A percentile compares a stretch with the other conserved stretches of the same genome.
Conservation (phyloP, 2,888 invertebrate species). For the Perdita meconis region DNA sequence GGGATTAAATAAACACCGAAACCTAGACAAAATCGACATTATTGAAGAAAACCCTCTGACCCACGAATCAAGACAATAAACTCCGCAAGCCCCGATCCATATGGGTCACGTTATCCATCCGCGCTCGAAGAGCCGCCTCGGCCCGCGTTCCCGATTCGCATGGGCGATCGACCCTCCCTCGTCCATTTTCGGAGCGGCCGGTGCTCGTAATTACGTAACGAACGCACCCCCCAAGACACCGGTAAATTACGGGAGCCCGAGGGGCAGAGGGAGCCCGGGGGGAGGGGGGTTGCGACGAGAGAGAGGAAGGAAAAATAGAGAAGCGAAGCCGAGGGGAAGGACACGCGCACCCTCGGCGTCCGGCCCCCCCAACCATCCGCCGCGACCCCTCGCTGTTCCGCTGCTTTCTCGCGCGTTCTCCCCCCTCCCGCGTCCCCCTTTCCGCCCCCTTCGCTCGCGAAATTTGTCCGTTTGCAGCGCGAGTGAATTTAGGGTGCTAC, state of each 20-base stretch:
- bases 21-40: too few relatives aligned
- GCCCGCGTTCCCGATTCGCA: not conserved
- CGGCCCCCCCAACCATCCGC: slow-evolving; percentile 3
- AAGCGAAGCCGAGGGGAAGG: slow-evolving; percentile 51
- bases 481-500: slow-evolving; percentile 81
- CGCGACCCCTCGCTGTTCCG: slow-evolving; percentile 25
- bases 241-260: slow-evolving; percentile 56
- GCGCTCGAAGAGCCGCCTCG: too few relatives aligned
- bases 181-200: slow-evolving; percentile 52
- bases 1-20: too few relatives aligned
- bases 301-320: slow-evolving; percentile 29
- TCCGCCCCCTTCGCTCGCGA: slow-evolving; percentile 55
- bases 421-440: not conserved
- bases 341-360: slow-evolving; percentile 52
- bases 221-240: slow-evolving; percentile 64
- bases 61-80: too few relatives aligned
- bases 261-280: slow-evolving; percentile 4
- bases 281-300: too few relatives aligned
- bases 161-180: slow-evolving; percentile 34
- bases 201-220: slow-evolving; percentile 62
- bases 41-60: too few relatives aligned
- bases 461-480: slow-evolving; percentile 75
- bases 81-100: too few relatives aligned
- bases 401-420: slow-evolving; percentile 22
- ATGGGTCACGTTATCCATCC: too few relatives aligned